phyloP scores from a whole-genome alignment of 2,888 invertebrate genomes.

The Drosophila ezoana region DNA sequence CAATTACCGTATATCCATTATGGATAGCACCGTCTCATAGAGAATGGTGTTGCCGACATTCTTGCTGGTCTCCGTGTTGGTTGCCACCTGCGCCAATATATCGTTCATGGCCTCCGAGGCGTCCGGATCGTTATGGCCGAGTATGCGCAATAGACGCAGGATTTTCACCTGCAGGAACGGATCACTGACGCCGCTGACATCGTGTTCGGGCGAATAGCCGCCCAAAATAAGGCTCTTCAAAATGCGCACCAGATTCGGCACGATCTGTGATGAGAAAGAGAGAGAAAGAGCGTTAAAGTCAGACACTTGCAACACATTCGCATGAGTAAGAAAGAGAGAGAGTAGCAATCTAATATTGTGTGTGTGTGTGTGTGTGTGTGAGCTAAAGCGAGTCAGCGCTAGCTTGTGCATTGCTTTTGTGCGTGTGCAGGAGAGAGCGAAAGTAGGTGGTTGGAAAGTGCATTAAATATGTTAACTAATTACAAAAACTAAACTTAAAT shows the following conservation, averaged over 20 bases:
- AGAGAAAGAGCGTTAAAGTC: constrained; percentile 10
- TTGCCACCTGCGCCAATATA: constrained; percentile 99
- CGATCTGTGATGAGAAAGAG: constrained; percentile 89
- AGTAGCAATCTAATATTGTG: constrained; percentile 12
- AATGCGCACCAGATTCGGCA: constrained; percentile 98
- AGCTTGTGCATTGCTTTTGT: constrained; percentile 30
- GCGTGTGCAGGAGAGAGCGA: constrained; percentile 24
- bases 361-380: constrained; percentile 14
- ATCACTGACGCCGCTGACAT: constrained; percentile 99
- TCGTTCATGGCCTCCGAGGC: constrained; percentile 99
- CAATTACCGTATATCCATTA: constrained; percentile 95
- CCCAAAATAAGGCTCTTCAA: constrained; percentile 99
- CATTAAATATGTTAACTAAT: constrained; percentile 11
- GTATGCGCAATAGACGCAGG: constrained; percentile 95
- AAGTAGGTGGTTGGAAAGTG: constrained; percentile 19
- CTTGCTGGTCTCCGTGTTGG: constrained; percentile 99
- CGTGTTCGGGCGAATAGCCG: constrained; percentile 99
- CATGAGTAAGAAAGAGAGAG: constrained; percentile 14
- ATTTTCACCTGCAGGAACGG: constrained; percentile 99
- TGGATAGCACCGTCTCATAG: constrained; percentile 99
- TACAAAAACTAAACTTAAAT: constrained; percentile 17
- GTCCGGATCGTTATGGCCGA: constrained; percentile 98
- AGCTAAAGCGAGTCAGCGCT: constrained; percentile 33
- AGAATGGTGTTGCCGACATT: constrained; percentile 99
- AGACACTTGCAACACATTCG: neutral